Base-by-base conservation (phyloP, 2,113 vertebrate species). In the Synodontis membranacea region DNA sequence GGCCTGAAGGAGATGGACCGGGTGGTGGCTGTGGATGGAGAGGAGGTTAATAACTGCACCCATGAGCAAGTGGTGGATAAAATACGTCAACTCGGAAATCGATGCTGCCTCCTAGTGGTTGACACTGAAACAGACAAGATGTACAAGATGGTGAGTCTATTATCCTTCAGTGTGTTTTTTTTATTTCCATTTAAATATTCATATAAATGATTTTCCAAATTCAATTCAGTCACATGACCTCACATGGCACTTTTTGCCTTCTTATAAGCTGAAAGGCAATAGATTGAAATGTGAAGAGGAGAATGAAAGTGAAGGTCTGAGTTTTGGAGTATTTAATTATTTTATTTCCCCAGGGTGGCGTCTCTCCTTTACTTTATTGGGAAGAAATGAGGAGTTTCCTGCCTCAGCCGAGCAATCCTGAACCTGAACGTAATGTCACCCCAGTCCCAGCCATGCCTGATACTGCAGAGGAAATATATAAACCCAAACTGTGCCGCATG, bases 401-500 rank as follows among this genome's bases (percentile, higher is more conserved):
- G n/a, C 90, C 82, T 70, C 92, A 92, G 0, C 90, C 89, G 34
- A 93, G 92, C 85, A 93, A 93, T 86, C 89, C 74, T 21, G 93
- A 94, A 50, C 89, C 89, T 54, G 31, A 91, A 37, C 21, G 2
- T 62, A 28, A 25, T 3, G 64, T 52, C 81, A 62, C 42, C 10
- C 60, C 60, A 48, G 80, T 50, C 44, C 52, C 90, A 4, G 28
- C 89, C n/a, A 42, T 68, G 46, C 1, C 54, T 46, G 37, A 10
- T 0, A 90, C 94, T 70, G 84, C 70, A 87, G n/a, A 90, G 5
- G 91, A 83, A 66, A 92, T 92, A 5, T 91, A 93, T 58, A 97
- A 96, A 84, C 96, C 96, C n/a, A 98, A 94, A 89, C 91, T 99
- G 84, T 98, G 97, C 89, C 94, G 87, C 39, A 93, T 99, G 92